Base-by-base conservation (phyloP, 2,888 invertebrate genomes). In the Apotomis turbidana region DNA sequence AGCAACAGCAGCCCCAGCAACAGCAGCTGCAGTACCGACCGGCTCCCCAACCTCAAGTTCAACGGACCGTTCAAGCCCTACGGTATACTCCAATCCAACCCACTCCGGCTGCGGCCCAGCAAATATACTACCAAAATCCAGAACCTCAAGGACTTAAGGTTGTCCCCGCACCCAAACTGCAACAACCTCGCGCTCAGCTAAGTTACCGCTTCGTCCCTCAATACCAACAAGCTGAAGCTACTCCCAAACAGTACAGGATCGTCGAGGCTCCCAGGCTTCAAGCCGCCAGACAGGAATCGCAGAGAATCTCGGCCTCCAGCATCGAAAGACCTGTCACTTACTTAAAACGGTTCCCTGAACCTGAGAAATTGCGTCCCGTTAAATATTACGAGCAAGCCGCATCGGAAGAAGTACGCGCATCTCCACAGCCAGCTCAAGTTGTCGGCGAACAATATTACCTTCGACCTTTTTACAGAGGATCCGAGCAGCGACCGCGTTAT, bases 91-190 rank as follows among this genome's bases (percentile, higher is more conserved):
- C 89, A 0, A 82, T 87, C 27, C 85, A 86, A 55, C 78, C 83
- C 72, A 78, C 83, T 0, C 86, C 86, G 62, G 78, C 84, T 9
- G 79, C 80, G 5, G 58, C 82, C 12, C 88, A 87, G 62, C 87
- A 87, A 77, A 78, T 83, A n/a, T 76, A 87, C 12, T 92, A 91
- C 58, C 90, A 91, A 73, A 84, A 85, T 12, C 90, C 90, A 0
- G 93, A 93, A 81, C 76, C 87, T 8, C 91, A 93, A 80, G 93
- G 93, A 0, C 80, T 94, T 9, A 93, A 93, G 80, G 81, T 94
- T 9, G 92, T 94, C 0, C 87, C 91, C 2, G 90, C 93, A 2
- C 94, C 94, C 0, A 93, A 94, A 77, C 80, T 94, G 0, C 83
- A 87, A 41, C 87, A 84, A 73, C 82, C 81, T 8, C 79, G 81